These are phyloP conservation scores for Tricholauxania praeusta DNA, from an alignment of 2,888 invertebrate genomes.

Conservation along the genomic window DNA sequence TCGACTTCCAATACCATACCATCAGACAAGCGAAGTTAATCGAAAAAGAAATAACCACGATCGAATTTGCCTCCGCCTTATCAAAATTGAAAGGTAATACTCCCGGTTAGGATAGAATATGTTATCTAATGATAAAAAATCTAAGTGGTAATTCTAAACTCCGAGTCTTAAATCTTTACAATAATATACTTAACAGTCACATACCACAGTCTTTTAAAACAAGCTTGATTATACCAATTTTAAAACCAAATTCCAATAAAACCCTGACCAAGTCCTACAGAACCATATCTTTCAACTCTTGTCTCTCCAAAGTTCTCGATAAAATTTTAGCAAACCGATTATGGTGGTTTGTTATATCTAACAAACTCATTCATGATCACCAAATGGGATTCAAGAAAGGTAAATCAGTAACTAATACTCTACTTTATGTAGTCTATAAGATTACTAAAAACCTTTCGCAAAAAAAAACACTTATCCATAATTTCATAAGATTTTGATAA, in stretches of 20 bases:
- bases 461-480: conserved; percentile 36
- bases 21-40: background rate
- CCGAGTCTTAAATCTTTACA: no score
- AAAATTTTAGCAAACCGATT: no score
- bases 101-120: conserved; percentile 39
- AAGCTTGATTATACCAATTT: conserved; percentile 32
- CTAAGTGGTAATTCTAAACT: no score
- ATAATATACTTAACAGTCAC: no score
- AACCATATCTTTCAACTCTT: no score
- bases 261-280: no score
- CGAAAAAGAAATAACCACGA: background rate
- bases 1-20: background rate
- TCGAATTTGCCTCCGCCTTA: conserved; percentile 6
- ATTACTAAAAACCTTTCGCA: conserved; percentile 30
- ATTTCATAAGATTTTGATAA: conserved; percentile 30
- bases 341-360: no score
- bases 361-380: conserved; percentile 36
- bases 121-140: no score
- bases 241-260: no score
- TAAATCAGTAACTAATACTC: conserved; percentile 28
- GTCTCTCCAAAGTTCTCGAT: no score
- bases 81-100: conserved; percentile 36
- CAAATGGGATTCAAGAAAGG: conserved; percentile 37
- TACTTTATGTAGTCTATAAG: conserved; percentile 41
- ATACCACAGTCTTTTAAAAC: conserved; percentile 34